Percentiles rank a stretch among this genome's conserved stretches.
Evolutionary conservation across 2,888 invertebrate species (phyloP).

Genomic region (Seira sanloemensis): DNA sequence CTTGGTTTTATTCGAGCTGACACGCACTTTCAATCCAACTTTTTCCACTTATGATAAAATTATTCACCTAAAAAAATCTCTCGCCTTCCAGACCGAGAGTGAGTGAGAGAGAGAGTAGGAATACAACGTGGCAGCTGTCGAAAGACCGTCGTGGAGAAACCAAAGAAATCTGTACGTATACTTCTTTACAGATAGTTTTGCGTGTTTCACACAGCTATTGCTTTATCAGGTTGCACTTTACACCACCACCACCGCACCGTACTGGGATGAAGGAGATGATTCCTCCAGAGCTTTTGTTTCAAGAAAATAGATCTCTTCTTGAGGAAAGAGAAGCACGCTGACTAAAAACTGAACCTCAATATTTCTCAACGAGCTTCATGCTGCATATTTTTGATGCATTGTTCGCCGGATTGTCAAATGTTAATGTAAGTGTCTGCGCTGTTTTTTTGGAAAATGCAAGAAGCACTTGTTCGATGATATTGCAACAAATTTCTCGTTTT

Average conservation of each 20-base stretch:
- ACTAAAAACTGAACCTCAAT: too few species aligned
- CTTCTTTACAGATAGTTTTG: too few species aligned
- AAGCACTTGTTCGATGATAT: too few species aligned
- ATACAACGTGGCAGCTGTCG: not conserved
- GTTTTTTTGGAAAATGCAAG: too few species aligned
- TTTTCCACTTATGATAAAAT: slow-evolving; percentile 47
- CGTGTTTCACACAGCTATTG: slow-evolving; percentile 20
- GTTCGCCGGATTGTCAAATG: too few species aligned
- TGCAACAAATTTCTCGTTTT: too few species aligned
- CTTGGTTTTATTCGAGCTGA: slow-evolving; percentile 53
- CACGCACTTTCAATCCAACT: slow-evolving; percentile 59
- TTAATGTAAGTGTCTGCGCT: too few species aligned
- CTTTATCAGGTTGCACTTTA: slow-evolving; percentile 52
- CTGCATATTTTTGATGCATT: too few species aligned
- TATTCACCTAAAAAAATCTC: slow-evolving; percentile 30
- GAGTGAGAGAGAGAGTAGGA: not conserved
- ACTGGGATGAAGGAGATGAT: slow-evolving; percentile 58
- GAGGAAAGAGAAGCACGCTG: slow-evolving; percentile 23
- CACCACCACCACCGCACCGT: slow-evolving; percentile 46
- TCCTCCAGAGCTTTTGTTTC: slow-evolving; percentile 53
- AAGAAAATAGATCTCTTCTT: too few species aligned
- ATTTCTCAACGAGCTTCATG: too few species aligned
- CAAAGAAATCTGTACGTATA: too few species aligned
- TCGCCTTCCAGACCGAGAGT: not conserved
- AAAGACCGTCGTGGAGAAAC: slow-evolving; percentile 15